Evolutionary conservation across 2,113 vertebrate species (phyloP).

Genomic region (Ageneiosus marmoratus): DNA sequence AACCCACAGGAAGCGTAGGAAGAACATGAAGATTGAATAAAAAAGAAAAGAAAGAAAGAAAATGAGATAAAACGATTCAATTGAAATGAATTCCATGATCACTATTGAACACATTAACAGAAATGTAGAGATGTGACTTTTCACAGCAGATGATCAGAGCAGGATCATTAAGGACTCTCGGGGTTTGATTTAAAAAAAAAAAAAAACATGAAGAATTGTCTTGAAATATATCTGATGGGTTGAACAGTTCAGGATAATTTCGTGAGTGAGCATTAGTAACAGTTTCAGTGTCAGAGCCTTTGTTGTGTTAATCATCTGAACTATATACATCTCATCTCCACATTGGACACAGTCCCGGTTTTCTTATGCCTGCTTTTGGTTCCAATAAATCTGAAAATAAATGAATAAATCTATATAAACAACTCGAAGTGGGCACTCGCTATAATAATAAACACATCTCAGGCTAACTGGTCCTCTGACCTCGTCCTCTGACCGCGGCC

Average conservation of each 20-base stretch:
- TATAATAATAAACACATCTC: slow-evolving; percentile 71
- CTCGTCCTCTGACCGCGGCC: slow-evolving; percentile 69
- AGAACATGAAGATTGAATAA: background rate
- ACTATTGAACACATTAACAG: background rate
- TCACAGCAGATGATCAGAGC: background rate
- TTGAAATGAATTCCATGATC: background rate
- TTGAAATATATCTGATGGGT: background rate
- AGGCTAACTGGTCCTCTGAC: slow-evolving; percentile 66
- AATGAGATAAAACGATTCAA: no score
- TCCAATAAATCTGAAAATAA: slow-evolving; percentile 68
- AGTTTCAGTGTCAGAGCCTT: background rate
- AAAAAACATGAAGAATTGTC: background rate
- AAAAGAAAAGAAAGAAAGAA: no score
- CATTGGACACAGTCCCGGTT: background rate
- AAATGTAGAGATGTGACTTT: background rate
- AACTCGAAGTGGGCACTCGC: slow-evolving; percentile 69
- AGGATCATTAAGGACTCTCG: no score
- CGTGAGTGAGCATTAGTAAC: background rate
- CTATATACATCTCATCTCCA: background rate
- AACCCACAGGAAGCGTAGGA: background rate
- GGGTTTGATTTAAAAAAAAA: background rate
- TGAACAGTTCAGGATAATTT: background rate
- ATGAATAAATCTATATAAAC: slow-evolving; percentile 62
- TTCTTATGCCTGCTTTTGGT: slow-evolving; percentile 61
- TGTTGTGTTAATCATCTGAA: background rate